Evolutionary conservation across 1,140 invertebrate genomes (phyloP).

Genomic region (Pachypeltis micranthus): DNA sequence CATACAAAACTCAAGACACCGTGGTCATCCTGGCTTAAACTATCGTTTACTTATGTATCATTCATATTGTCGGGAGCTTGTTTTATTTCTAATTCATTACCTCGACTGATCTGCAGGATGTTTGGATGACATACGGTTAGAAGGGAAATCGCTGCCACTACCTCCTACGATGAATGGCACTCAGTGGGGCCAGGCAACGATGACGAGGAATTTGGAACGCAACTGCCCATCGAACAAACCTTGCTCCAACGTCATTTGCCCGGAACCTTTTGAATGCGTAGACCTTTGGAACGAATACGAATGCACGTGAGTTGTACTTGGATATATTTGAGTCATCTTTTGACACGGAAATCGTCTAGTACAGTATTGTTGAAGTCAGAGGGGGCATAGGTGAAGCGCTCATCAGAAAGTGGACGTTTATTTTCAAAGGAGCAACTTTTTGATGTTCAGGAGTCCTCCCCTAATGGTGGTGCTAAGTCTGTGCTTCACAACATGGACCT

Average conservation of each 20-base stretch:
- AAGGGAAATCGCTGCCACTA: slow-evolving; percentile 81
- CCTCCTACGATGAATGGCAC: slow-evolving; percentile 87
- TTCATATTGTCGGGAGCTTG: too few species aligned
- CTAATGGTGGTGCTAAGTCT: too few species aligned
- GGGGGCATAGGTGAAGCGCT: too few species aligned
- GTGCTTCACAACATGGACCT: too few species aligned
- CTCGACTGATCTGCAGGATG: slow-evolving; percentile 44
- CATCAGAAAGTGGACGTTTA: too few species aligned
- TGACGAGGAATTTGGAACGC: slow-evolving; percentile 76
- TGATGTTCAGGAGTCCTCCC: too few species aligned
- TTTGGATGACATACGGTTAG: slow-evolving; percentile 72
- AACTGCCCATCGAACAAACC: slow-evolving; percentile 90
- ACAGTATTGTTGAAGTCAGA: not conserved
- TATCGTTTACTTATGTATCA: too few species aligned
- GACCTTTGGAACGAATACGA: slow-evolving; percentile 94
- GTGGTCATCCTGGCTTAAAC: too few species aligned
- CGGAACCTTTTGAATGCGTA: slow-evolving; percentile 86
- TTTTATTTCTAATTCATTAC: not conserved
- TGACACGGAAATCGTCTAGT: not conserved
- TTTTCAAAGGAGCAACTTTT: too few species aligned
- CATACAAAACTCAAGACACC: too few species aligned
- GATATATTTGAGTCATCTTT: not conserved
- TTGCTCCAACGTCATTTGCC: slow-evolving; percentile 81
- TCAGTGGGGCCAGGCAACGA: slow-evolving; percentile 87
- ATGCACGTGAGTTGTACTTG: slow-evolving; percentile 82